Percentiles rank a stretch among this genome's conserved stretches.
These are phyloP conservation scores for Bagarius yarrelli DNA, from an alignment of 2,113 vertebrate species.

Conservation along the genomic window DNA sequence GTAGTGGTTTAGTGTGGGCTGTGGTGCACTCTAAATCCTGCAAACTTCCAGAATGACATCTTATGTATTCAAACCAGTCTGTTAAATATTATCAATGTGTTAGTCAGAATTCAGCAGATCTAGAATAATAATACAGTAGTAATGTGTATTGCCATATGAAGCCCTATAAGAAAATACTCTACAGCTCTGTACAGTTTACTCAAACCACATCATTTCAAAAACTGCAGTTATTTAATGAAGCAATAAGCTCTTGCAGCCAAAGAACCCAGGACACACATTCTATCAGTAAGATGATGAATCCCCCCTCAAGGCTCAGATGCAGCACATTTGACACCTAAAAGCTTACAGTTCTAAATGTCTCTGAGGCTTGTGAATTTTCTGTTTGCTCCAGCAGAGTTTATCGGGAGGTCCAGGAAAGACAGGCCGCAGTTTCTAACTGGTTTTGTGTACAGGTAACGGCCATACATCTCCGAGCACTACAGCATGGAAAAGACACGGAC, in stretches of 20 bases:
- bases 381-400: conserved; percentile 77
- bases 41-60: not conserved
- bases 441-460: conserved; percentile 80
- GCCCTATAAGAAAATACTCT: not conserved
- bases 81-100: not conserved
- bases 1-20: not conserved
- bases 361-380: conserved; percentile 39
- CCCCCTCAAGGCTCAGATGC: conserved; percentile 37
- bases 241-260: not conserved
- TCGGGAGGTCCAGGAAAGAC: conserved; percentile 89
- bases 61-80: not conserved
- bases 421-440: conserved; percentile 86
- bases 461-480: conserved; percentile 79
- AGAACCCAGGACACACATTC: not conserved
- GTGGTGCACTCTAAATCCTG: not conserved
- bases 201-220: not conserved
- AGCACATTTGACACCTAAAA: conserved; percentile 17
- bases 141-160: not conserved
- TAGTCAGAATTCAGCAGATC: not conserved
- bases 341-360: conserved; percentile 6
- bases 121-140: not conserved
- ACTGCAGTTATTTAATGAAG: not conserved
- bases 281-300: not conserved
- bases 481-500: conserved; percentile 58
- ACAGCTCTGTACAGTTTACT: not conserved